Evolutionary conservation across 2,888 invertebrate species (phyloP).

Genomic region (Torymus tubicola): DNA sequence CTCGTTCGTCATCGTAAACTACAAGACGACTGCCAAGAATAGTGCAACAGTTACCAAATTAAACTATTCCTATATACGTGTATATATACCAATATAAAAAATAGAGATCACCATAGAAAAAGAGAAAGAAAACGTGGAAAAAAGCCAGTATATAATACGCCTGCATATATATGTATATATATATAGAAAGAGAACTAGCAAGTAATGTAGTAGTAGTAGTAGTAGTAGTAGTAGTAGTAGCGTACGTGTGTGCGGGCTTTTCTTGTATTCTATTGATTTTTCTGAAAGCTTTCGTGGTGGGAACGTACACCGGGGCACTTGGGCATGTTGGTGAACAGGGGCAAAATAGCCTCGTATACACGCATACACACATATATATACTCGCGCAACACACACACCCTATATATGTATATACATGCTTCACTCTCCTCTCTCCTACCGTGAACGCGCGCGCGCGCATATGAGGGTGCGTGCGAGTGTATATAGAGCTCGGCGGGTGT

Average conservation of each 20-base stretch:
- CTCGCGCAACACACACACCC: no score
- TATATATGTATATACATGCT: no score
- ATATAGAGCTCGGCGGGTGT: no score
- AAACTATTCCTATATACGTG: no score
- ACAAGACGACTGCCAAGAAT: no score
- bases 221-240: slow-evolving; percentile 65
- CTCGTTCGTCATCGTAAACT: no score
- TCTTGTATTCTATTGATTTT: slow-evolving; percentile 83
- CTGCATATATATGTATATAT: no score
- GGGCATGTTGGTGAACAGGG: no score
- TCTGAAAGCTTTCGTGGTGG: slow-evolving; percentile 78
- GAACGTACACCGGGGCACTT: slow-evolving; percentile 55
- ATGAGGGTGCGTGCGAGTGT: not conserved
- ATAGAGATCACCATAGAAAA: not conserved
- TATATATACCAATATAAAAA: no score
- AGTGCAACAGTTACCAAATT: no score
- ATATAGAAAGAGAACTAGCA: slow-evolving; percentile 52
- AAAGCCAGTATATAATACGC: not conserved
- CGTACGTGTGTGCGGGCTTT: slow-evolving; percentile 70
- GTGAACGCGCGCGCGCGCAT: not conserved
- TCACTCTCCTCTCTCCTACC: slow-evolving; percentile 4
- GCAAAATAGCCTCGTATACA: no score
- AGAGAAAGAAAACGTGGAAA: not conserved
- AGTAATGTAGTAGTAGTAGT: slow-evolving; percentile 49
- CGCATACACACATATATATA: no score